Conservation (phyloP, 2,797 vertebrate species). For the Brachyrhaphis roseni region DNA sequence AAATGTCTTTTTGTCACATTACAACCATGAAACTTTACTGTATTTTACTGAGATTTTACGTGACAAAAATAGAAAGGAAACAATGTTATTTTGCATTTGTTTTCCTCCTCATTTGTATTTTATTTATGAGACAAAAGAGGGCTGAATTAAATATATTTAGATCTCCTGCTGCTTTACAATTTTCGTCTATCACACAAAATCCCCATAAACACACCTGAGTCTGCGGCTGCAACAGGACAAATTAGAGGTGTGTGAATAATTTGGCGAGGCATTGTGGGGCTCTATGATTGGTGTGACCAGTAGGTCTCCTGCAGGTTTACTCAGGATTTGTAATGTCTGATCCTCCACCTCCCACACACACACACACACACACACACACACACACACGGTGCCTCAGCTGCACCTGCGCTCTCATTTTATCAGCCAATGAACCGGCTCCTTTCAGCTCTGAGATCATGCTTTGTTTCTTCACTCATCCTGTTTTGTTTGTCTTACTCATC, state of each 20-base stretch:
- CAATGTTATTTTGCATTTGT: background rate
- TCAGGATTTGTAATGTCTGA: slow-evolving; percentile 68
- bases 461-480: background rate
- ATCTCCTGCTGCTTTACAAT: background rate
- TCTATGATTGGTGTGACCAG: slow-evolving; percentile 59
- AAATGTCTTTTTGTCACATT: background rate
- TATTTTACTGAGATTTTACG: background rate
- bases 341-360: slow-evolving; percentile 15
- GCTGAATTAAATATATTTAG: too few species aligned
- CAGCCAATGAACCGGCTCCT: background rate
- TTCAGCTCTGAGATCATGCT: background rate
- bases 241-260: background rate
- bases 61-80: background rate
- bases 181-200: background rate
- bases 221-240: background rate
- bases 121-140: background rate
- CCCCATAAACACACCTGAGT: background rate
- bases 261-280: slow-evolving; percentile 4
- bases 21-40: background rate
- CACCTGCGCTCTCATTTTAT: slow-evolving; percentile 12
- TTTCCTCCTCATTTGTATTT: background rate
- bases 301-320: slow-evolving; percentile 54
- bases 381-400: background rate
- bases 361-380: slow-evolving; percentile 14
- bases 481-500: background rate